Evolutionary conservation across 2,797 vertebrate genomes (phyloP).

Genomic region (Acanthis flammea): DNA sequence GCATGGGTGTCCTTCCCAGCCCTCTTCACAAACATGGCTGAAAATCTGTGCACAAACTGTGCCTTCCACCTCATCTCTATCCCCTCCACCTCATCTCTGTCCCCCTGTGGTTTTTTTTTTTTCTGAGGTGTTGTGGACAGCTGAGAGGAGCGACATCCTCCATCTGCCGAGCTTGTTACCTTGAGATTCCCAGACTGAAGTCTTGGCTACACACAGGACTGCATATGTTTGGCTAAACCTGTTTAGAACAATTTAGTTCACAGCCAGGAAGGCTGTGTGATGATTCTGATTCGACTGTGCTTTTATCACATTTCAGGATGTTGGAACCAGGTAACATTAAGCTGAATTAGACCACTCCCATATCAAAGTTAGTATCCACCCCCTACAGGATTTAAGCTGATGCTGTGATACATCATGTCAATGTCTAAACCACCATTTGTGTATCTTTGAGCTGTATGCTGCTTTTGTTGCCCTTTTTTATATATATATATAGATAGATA

Average conservation of each 20-base stretch:
- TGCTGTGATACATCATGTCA: neutral
- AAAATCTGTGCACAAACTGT: neutral
- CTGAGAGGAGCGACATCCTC: neutral
- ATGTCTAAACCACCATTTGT: neutral
- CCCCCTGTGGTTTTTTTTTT: rapidly evolving
- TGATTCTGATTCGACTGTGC: neutral
- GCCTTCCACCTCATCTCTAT: neutral
- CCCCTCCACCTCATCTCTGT: neutral
- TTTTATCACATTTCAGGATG: neutral
- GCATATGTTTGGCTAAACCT: conserved; percentile 42
- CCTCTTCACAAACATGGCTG: neutral
- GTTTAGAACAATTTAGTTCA: conserved; percentile 27
- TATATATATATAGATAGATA: no score
- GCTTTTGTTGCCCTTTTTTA: neutral
- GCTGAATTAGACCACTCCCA: neutral
- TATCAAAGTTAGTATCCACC: neutral
- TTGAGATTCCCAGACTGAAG: conserved; percentile 35
- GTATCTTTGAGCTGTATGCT: neutral
- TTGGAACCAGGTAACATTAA: neutral
- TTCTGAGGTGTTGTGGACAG: neutral
- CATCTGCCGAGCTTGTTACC: conserved; percentile 37
- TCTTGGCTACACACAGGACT: conserved; percentile 9
- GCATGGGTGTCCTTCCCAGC: neutral
- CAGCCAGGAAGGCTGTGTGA: neutral
- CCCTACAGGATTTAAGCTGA: neutral